Evolutionary conservation across 2,888 invertebrate genomes (phyloP).

Genomic region (Anagyrus pseudococci): DNA sequence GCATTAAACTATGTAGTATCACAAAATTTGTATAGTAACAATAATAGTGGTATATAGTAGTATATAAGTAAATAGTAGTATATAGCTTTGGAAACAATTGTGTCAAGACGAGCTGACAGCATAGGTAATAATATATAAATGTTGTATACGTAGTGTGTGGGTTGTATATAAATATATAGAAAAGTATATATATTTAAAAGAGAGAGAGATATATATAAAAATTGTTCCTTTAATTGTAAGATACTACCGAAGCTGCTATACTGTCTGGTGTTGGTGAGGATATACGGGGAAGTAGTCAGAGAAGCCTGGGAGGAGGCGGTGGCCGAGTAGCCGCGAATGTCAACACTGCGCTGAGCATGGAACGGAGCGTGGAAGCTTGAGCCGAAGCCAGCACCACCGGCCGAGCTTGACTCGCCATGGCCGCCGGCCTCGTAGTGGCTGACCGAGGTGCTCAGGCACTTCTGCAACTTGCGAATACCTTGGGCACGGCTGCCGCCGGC

Average conservation of each 20-base stretch:
- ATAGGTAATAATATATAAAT: no score
- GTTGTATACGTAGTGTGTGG: no score
- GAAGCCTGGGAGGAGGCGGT: conserved; percentile 63
- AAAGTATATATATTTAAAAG: neutral
- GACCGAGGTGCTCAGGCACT: conserved; percentile 85
- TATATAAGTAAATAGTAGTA: no score
- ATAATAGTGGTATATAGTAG: no score
- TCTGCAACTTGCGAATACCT: conserved; percentile 93
- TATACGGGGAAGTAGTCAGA: conserved; percentile 58
- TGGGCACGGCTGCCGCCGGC: conserved; percentile 77
- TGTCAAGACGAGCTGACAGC: no score
- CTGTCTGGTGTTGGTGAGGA: conserved; percentile 76
- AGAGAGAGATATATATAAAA: neutral
- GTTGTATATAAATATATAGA: no score
- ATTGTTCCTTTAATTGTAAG: conserved; percentile 65
- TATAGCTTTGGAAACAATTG: no score
- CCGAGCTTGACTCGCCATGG: conserved; percentile 47
- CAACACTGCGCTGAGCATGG: conserved; percentile 57
- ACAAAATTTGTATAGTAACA: no score
- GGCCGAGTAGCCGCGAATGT: conserved; percentile 63
- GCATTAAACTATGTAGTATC: no score
- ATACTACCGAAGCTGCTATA: conserved; percentile 96
- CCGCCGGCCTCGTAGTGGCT: conserved; percentile 66
- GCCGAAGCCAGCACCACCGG: conserved; percentile 59
- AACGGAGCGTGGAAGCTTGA: conserved; percentile 59